These are phyloP conservation scores for Lordiphosa fenestrarum DNA, from an alignment of 2,888 invertebrate genomes.

Conservation along the genomic window DNA sequence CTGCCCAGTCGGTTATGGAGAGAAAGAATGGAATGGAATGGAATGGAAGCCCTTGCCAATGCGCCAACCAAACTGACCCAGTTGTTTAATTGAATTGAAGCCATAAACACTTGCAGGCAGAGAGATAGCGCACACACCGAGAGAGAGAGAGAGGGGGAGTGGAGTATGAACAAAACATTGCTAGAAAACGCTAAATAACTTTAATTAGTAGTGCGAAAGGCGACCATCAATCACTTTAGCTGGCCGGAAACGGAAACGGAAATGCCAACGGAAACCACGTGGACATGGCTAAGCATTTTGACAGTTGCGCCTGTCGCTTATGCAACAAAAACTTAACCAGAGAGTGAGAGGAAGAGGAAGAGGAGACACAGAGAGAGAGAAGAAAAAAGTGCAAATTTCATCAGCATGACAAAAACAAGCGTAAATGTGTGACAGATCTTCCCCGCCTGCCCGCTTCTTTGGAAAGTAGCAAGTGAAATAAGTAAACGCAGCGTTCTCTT, in stretches of 20 bases:
- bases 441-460: background rate
- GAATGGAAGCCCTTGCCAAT: slow-evolving; percentile 42
- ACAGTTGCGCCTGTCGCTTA: slow-evolving; percentile 31
- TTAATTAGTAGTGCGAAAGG: slow-evolving; percentile 60
- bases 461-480: slow-evolving; percentile 5
- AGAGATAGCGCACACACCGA: slow-evolving; percentile 17
- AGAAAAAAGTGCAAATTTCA: slow-evolving; percentile 48
- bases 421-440: slow-evolving; percentile 21
- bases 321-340: slow-evolving; percentile 20
- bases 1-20: slow-evolving; percentile 12
- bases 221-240: slow-evolving; percentile 54
- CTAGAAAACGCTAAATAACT: slow-evolving; percentile 58
- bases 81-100: slow-evolving; percentile 74
- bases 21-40: slow-evolving; percentile 14
- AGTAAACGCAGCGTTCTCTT: slow-evolving; percentile 23
- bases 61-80: slow-evolving; percentile 56
- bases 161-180: slow-evolving; percentile 43
- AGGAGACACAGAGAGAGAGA: too few species aligned
- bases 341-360: slow-evolving; percentile 1
- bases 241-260: slow-evolving; percentile 24
- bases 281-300: slow-evolving; percentile 44
- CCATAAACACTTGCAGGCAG: slow-evolving; percentile 64
- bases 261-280: slow-evolving; percentile 34
- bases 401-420: slow-evolving; percentile 41
- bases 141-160: slow-evolving; percentile 6